Evolutionary conservation across 1,140 invertebrate genomes (phyloP), one percentile per base, ranked within the genome.

Genomic region (Trachymyrmex septentrionalis): DNA sequence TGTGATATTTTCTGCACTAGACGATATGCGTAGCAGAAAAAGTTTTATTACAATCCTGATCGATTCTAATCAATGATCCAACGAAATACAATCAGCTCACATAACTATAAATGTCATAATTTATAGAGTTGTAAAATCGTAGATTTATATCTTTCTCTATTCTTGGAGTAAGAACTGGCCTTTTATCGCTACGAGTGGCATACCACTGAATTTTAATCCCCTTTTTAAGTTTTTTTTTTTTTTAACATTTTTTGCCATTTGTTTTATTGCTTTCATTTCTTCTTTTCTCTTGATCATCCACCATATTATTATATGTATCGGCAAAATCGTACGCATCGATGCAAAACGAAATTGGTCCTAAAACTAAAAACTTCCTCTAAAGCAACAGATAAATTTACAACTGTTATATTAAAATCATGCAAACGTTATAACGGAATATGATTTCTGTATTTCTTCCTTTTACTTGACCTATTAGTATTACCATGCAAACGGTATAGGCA

Each of bases 51-150:
- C 84, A 34, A 55, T 61, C 19, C 67, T 77, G 85, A 92, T 92
- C 85, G 81, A 87, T 92, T 90, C 48, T 87, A 76, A 88, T 92
- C 87, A 87, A 91, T 91, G 84, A 90, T 90, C 75, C 82, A 82
- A 85, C 77, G 81, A 87, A 66, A 90, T 87, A 85, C 86, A 88
- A 80, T 67, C 86, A 88, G 64, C 67, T 53, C 59, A 44, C 38
- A 44, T 88, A 76, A 77, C 78, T 59, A 75, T 90, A 90, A 89
- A 89, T 21, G 88, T 90, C 88, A 10, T 44, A 87, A 67, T 87
- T 75, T 53, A 14, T 21, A 14, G 21, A 87, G 88, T 90, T 89
- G 85, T 90, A 90, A 90, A 87, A 80, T 89, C 88, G 44, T 76
- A 61, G 67, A 89, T 90, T 92, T 91, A 88, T 81, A 77, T 61